Conservation (phyloP, 2,113 vertebrate genomes). For the Catharus minimus region DNA sequence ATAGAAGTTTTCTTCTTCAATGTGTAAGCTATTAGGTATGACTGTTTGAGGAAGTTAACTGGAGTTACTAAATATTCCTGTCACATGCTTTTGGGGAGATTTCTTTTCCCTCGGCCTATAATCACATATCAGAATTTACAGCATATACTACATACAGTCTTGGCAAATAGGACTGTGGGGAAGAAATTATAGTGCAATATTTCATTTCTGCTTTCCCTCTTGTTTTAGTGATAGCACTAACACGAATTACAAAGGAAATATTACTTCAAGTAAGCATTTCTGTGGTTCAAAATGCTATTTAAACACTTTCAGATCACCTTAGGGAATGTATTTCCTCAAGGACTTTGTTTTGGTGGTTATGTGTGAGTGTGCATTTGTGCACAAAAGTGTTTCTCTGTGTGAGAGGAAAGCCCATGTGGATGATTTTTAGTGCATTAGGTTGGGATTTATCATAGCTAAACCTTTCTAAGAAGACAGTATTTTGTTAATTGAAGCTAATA, state of each 20-base stretch:
- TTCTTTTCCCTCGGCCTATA: neutral
- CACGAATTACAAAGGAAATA: neutral
- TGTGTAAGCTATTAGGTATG: neutral
- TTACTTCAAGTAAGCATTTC: neutral
- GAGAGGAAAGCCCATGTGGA: neutral
- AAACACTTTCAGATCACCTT: neutral
- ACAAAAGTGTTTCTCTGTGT: neutral
- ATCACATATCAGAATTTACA: neutral
- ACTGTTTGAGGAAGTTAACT: neutral
- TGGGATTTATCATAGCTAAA: neutral
- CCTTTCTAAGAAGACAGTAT: neutral
- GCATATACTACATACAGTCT: neutral
- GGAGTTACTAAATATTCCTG: neutral
- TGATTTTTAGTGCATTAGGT: neutral
- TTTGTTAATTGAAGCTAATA: neutral
- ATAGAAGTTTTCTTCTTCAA: neutral
- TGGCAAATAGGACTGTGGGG: neutral
- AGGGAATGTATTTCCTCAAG: neutral
- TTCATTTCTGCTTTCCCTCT: neutral
- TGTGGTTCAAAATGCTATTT: neutral
- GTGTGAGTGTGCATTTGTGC: neutral
- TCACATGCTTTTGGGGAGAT: neutral
- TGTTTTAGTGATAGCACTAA: neutral
- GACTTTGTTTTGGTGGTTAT: neutral
- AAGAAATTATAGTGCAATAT: neutral